Percentiles rank a stretch among this genome's conserved stretches.
These are phyloP conservation scores for Micrasema longulum DNA, from an alignment of 1,140 invertebrate genomes.

Conservation along the genomic window DNA sequence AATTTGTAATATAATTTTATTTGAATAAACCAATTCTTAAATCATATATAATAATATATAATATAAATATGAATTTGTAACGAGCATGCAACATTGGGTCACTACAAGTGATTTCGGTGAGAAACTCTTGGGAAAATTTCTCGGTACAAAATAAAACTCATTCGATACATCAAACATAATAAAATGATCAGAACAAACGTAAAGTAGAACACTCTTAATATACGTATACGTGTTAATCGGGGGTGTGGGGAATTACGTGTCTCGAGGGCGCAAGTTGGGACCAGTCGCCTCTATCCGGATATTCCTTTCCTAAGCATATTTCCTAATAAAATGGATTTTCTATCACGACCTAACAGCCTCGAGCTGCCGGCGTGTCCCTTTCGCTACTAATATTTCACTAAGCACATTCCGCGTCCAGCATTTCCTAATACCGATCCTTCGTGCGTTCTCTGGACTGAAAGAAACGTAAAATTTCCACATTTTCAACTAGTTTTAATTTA, in stretches of 20 bases:
- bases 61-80: conserved; percentile 36
- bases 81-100: conserved; percentile 31
- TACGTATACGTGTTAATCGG: conserved; percentile 10
- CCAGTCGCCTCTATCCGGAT: background rate
- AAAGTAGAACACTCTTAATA: conserved; percentile 19
- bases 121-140: conserved; percentile 21
- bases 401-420: background rate
- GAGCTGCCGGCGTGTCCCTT: background rate
- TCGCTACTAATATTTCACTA: conserved; percentile 15
- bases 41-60: conserved; percentile 39
- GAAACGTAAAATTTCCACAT: conserved; percentile 11
- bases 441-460: conserved; percentile 12
- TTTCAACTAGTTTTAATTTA: conserved; percentile 14
- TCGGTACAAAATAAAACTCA: conserved; percentile 32
- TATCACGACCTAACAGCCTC: too few relatives aligned
- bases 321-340: conserved; percentile 20
- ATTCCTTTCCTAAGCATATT: background rate
- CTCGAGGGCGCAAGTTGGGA: too few relatives aligned
- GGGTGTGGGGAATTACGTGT: background rate
- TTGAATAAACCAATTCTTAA: conserved; percentile 38
- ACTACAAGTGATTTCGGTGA: conserved; percentile 9
- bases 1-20: conserved; percentile 40
- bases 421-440: background rate
- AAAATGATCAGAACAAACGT: conserved; percentile 37
- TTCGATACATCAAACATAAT: conserved; percentile 35